Conservation (phyloP, 1,140 invertebrate species). For the Panulirus ornatus region DNA sequence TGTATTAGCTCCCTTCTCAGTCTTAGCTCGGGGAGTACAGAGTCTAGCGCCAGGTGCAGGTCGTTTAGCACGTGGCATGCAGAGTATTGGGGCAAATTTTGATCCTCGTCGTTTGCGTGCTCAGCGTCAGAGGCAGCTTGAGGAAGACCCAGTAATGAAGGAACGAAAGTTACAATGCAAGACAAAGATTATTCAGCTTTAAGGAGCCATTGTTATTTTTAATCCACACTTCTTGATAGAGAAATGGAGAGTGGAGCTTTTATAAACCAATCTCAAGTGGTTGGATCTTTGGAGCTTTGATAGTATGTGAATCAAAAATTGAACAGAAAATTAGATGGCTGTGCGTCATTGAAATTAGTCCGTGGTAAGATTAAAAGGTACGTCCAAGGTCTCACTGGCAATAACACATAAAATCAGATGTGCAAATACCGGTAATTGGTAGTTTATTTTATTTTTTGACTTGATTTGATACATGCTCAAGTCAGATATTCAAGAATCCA, state of each 20-base stretch:
- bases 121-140: slow-evolving; percentile 57
- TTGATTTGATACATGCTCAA: not conserved
- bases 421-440: not conserved
- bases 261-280: not conserved
- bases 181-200: slow-evolving; percentile 65
- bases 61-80: slow-evolving; percentile 77
- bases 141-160: slow-evolving; percentile 60
- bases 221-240: not conserved
- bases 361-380: not conserved
- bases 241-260: not conserved
- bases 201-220: not conserved
- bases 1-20: slow-evolving; percentile 81
- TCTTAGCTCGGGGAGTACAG: slow-evolving; percentile 87
- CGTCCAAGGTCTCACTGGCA: not conserved
- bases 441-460: not conserved
- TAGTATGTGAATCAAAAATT: slow-evolving; percentile 1
- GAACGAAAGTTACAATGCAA: slow-evolving; percentile 49
- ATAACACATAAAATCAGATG: not conserved
- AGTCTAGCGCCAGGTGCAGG: slow-evolving; percentile 64
- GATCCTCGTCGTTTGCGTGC: slow-evolving; percentile 86
- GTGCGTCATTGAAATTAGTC: not conserved
- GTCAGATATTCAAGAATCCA: not conserved
- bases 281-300: not conserved
- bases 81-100: slow-evolving; percentile 89
- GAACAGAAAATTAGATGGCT: not conserved